Evolutionary conservation across 2,888 invertebrate genomes (phyloP), one percentile per base, ranked within the genome.

Genomic region (Chaetogeoica ovagalla): DNA sequence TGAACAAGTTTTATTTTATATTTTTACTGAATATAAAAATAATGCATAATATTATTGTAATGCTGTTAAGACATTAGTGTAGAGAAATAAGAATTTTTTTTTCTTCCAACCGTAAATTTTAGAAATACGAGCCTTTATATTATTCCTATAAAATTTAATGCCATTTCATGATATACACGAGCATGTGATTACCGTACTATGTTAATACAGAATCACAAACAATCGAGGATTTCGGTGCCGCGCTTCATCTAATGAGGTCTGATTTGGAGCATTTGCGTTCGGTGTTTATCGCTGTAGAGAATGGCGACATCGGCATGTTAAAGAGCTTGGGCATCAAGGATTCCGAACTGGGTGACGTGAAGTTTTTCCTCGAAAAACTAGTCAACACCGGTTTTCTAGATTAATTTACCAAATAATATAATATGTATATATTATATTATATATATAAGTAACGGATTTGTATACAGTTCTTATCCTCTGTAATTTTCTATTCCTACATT

Each of bases 351-450:
- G 96, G 96, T 23, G 96, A 97, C 86, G 96, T 97, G 81, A 96
- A 96, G 86, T 96, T 96, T 89, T 97, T 97, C 90, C 90, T 97
- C 85, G 96, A 96, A 89, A 96, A 96, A 88, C 90, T 97, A 85
- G 95, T 96, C 82, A 95, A 95, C 88, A 97, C 96, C 84, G 96
- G 96, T 84, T 97, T 97, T 89, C 91, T 97, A 87, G 96, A 96
- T 89, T 96, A 84, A 83, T 76, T 65, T 23, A 75, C 4, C 23
- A 57, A 30, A 66, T 39, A 55, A 65, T 55, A 60, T 60, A 60
- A 60, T 60, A 23, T 48, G 11, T 60, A 60, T 60, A 60, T 23
- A 13, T 48, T 48, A 55, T 55, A 52, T 52, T 52, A 43, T 6
- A 43, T 7, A 55, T 66, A 75, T 48, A 48, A 11, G 11, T 66